Base-by-base conservation (phyloP, 2,888 invertebrate genomes). In the Erannis defoliaria region DNA sequence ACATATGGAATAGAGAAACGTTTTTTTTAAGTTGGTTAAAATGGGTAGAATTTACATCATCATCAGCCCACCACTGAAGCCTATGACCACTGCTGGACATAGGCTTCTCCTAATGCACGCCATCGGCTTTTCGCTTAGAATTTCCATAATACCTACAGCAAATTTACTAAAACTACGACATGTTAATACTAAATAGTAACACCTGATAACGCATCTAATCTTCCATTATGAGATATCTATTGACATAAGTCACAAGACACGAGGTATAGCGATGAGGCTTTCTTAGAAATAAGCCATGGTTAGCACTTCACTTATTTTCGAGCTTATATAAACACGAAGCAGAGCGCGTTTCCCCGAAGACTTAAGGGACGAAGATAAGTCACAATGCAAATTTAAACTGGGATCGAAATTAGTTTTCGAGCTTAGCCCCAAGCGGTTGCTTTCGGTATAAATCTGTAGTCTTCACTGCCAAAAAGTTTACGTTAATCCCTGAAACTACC, bases 361-460 rank as follows among this genome's bases (percentile, higher is more conserved):
- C 49, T 43, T 48, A 33, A 60, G 37, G 35, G 45, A 58, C 48
- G 46, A 35, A 55, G 43, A 37, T 61, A 65, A 63, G 43, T 63
- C 53, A 54, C 61, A 65, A 66, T 60, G 62, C 62, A 65, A 68
- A 67, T 68, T 64, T 61, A 66, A 68, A 66, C 61, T 62, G 50
- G 60, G 55, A 64, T 63, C 62, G 61, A 67, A 68, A 67, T 70
- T 67, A 73, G 64, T 70, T 68, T 61, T 53, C 42, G 40, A 62
- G 53, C 62, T 65, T 65, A 70, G 63, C 62, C 65, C 50, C 65
- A 42, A 60, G 63, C 66, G 45, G 62, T 70, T 51, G 65, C 56
- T 64, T 64, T 64, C 58, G 45, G 66, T 45, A 64, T 66, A 64
- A 70, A 67, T 66, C 68, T 62, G 51, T 45, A 61, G 60, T 60